Evolutionary conservation across 1,140 invertebrate genomes (phyloP).

Genomic region (Bathynomus jamesi): DNA sequence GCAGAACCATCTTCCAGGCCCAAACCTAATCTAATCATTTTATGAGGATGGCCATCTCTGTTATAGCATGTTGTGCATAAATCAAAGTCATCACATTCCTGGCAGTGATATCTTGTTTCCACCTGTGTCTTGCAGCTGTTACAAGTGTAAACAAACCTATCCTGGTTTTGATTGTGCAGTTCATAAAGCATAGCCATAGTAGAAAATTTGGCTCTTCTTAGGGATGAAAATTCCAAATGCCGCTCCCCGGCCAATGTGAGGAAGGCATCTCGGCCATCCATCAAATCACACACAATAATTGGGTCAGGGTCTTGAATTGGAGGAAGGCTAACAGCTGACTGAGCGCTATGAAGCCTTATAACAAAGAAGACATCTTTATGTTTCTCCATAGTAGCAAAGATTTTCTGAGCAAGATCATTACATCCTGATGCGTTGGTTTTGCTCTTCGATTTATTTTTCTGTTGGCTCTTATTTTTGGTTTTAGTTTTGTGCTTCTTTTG

Average conservation of each 20-base stretch:
- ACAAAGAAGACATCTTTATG: slow-evolving; percentile 99
- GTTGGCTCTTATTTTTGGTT: slow-evolving; percentile 93
- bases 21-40: slow-evolving; percentile 93
- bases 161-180: slow-evolving; percentile 95
- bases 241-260: slow-evolving; percentile 96
- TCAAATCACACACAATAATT: slow-evolving; percentile 89
- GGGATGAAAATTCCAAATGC: slow-evolving; percentile 97
- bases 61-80: slow-evolving; percentile 92
- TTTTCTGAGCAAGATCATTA: slow-evolving; percentile 86
- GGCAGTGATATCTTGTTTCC: slow-evolving; percentile 95
- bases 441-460: slow-evolving; percentile 90
- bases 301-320: slow-evolving; percentile 93
- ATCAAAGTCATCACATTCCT: slow-evolving; percentile 97
- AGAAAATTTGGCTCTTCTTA: slow-evolving; percentile 89
- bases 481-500: slow-evolving; percentile 98
- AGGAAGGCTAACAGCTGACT: slow-evolving; percentile 76
- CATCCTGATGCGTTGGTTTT: slow-evolving; percentile 90
- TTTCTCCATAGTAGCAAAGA: slow-evolving; percentile 98
- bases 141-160: slow-evolving; percentile 97
- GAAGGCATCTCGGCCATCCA: slow-evolving; percentile 99
- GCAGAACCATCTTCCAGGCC: slow-evolving; percentile 89
- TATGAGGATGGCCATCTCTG: slow-evolving; percentile 89
- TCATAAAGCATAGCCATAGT: slow-evolving; percentile 97
- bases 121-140: slow-evolving; percentile 94
- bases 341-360: slow-evolving; percentile 85